phyloP scores from a whole-genome alignment of 2,797 vertebrate genomes.

The Merluccius polli region DNA sequence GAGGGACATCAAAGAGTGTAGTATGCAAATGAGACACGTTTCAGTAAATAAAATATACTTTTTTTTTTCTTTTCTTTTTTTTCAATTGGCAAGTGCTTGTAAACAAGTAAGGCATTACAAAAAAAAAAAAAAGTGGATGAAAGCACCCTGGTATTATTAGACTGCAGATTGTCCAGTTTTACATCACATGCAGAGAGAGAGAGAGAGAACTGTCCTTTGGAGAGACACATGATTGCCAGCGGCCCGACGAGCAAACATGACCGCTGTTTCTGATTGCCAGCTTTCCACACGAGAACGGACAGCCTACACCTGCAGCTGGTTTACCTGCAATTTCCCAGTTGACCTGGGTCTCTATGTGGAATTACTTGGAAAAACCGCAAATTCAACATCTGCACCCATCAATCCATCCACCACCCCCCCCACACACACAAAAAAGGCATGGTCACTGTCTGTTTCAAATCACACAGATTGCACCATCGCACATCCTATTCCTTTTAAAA shows the following conservation, averaged over 20 bases:
- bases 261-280: conserved; percentile 25
- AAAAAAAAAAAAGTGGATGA: conserved; percentile 71
- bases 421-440: too few relatives aligned
- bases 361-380: neutral
- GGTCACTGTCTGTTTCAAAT: neutral
- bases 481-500: neutral
- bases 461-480: neutral
- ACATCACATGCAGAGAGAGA: conserved; percentile 44
- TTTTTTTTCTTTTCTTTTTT: conserved; percentile 58
- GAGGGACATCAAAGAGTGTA: conserved; percentile 47
- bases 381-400: neutral
- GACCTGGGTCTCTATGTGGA: neutral
- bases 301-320: conserved; percentile 28
- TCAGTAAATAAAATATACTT: conserved; percentile 74
- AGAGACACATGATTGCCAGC: conserved; percentile 50
- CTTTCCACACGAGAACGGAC: conserved; percentile 12
- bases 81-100: conserved; percentile 73
- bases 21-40: conserved; percentile 70
- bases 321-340: conserved; percentile 40
- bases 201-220: conserved; percentile 35
- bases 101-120: conserved; percentile 80
- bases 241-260: conserved; percentile 30
- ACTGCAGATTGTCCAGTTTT: conserved; percentile 71
- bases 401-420: too few relatives aligned
- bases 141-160: conserved; percentile 70